Evolutionary conservation across 2,888 invertebrate genomes (phyloP), one percentile per base, ranked within the genome.

Genomic region (Netelia melanura): DNA sequence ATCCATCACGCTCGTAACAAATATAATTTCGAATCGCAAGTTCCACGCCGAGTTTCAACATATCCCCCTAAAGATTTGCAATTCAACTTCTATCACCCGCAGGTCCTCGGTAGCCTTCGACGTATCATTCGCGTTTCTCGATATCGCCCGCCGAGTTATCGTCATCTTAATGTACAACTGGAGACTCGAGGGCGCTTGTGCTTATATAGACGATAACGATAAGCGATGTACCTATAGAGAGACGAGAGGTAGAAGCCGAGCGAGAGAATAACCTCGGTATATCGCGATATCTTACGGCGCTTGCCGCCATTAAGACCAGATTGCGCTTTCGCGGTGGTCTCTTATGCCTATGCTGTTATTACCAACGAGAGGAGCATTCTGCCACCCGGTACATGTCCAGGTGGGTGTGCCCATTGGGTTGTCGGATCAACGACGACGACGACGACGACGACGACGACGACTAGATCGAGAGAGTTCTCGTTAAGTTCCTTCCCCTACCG

Each of bases 301-400:
- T 89, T 90, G 89, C 89, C 90, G 88, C 90, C 90, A 90, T 90
- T 91, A 91, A 90, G 88, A 88, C 83, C 84, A 89, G 90, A 90
- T 90, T 89, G 91, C 89, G 89, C 90, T 91, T 90, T 90, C 91
- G 89, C 88, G 91, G 91, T 91, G 91, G 91, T 91, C 91, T 75
- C 80, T 71, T 65, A 65, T 89, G 89, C 88, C 90, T 88, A 90
- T 89, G 89, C 90, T 89, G 90, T 91, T 91, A 91, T 90, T 91
- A 90, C 91, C 90, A 87, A 89, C 89, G 87, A 89, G 70, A 79
- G 38, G 38, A 79, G 75, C 65, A 75, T 52, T 89, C 89, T 89
- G 91, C 91, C 91, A 91, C 91, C 91, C 89, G 88, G 88, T 88
- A 65, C 72, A 80, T 72, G 87, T 89, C 88, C 85, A 89, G 88